These are phyloP conservation scores for Tachina fera DNA, from an alignment of 2,888 invertebrate species.

Conservation along the genomic window DNA sequence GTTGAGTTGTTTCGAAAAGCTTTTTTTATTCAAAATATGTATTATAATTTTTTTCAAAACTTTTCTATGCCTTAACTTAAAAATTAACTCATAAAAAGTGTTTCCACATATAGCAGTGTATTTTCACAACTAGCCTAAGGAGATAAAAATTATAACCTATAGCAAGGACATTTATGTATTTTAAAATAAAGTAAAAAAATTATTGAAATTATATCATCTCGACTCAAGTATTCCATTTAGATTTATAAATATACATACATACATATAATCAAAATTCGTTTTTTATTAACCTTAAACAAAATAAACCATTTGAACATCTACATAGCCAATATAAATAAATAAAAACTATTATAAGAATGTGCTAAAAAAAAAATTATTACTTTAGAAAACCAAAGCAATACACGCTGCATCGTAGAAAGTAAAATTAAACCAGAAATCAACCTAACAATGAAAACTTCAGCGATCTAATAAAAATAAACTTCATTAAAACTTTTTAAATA, in stretches of 20 bases:
- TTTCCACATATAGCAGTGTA: background rate
- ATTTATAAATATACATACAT: background rate
- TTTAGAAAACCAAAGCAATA: constrained; percentile 54
- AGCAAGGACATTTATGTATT: constrained; percentile 1
- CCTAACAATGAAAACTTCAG: constrained; percentile 19
- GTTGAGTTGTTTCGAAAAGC: background rate
- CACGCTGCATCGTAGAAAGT: constrained; percentile 31
- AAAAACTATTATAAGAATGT: constrained; percentile 22
- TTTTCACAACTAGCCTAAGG: constrained; percentile 16
- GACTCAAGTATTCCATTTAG: background rate
- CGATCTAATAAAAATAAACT: constrained; percentile 4
- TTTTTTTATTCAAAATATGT: no score
- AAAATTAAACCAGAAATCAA: constrained; percentile 18
- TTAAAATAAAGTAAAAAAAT: background rate
- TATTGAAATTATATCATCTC: background rate
- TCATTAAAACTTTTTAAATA: constrained; percentile 27
- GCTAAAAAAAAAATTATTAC: constrained; percentile 22
- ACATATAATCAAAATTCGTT: background rate
- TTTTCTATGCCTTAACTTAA: background rate
- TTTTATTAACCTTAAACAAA: background rate
- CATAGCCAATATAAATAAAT: background rate
- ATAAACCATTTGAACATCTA: background rate
- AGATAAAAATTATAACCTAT: background rate
- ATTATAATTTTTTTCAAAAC: background rate
- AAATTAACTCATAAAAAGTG: background rate